phyloP scores from a whole-genome alignment of 2,888 invertebrate genomes.

The Synanthedon vespiformis region DNA sequence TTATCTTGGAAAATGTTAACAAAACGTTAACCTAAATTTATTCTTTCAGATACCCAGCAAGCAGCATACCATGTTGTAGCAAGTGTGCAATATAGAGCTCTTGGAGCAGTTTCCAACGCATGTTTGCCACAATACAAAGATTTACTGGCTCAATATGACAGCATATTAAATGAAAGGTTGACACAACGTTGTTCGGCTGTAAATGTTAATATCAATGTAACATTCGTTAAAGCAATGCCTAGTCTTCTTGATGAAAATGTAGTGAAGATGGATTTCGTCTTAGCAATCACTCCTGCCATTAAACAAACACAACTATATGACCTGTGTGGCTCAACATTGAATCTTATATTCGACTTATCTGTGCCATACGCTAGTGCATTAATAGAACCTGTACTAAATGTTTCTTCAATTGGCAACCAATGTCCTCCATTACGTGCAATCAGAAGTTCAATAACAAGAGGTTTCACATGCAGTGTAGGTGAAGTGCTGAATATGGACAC shows the following conservation, averaged over 20 bases:
- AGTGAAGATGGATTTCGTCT: constrained; percentile 88
- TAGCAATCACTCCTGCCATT: constrained; percentile 88
- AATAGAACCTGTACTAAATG: constrained; percentile 88
- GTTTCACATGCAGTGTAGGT: constrained; percentile 93
- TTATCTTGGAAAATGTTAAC: background rate
- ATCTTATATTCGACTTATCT: constrained; percentile 92
- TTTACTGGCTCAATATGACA: constrained; percentile 82
- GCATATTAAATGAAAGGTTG: constrained; percentile 81
- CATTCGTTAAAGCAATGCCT: constrained; percentile 87
- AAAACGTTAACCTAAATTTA: background rate
- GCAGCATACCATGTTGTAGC: constrained; percentile 94
- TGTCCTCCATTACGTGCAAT: constrained; percentile 92
- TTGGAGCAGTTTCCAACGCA: constrained; percentile 87
- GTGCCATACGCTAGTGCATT: constrained; percentile 93
- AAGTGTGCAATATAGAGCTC: constrained; percentile 87
- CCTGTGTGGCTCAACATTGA: constrained; percentile 92
- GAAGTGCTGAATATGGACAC: constrained; percentile 95
- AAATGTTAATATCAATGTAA: constrained; percentile 94
- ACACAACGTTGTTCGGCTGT: constrained; percentile 94
- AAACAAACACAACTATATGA: constrained; percentile 93
- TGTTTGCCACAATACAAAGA: constrained; percentile 90
- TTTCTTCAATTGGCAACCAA: constrained; percentile 90
- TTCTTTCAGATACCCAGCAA: constrained; percentile 82
- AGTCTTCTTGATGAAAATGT: constrained; percentile 86
- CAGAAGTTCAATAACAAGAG: constrained; percentile 84